A percentile compares a stretch with the other conserved stretches of the same genome.
phyloP scores from a whole-genome alignment of 1,140 invertebrate genomes.

The Scaptomyza pallida region DNA sequence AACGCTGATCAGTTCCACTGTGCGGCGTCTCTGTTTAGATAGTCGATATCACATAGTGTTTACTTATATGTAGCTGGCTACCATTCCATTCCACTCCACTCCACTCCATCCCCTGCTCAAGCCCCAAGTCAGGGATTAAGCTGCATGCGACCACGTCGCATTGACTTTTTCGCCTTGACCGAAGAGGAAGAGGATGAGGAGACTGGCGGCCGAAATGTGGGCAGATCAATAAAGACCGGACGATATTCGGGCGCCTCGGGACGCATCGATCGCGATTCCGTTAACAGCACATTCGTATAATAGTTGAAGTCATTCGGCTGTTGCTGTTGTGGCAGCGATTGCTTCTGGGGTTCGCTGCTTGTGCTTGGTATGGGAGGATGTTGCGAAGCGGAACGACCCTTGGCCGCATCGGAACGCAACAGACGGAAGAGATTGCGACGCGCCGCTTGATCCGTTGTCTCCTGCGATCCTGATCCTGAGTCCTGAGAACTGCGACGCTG shows the following conservation, averaged over 20 bases:
- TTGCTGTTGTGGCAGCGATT: neutral
- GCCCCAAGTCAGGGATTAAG: conserved; percentile 5
- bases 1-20: neutral
- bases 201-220: conserved; percentile 69
- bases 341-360: neutral
- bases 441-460: conserved; percentile 20
- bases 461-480: no score
- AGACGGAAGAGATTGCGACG: conserved; percentile 71
- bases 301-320: conserved; percentile 48
- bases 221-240: conserved; percentile 76
- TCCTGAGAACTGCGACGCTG: conserved; percentile 3
- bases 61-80: conserved; percentile 17
- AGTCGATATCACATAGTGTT: conserved; percentile 72
- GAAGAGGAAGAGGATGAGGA: conserved; percentile 7
- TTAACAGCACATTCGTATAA: conserved; percentile 68
- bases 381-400: conserved; percentile 45
- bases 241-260: conserved; percentile 73
- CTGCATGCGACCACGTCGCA: conserved; percentile 36
- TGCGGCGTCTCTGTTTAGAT: conserved; percentile 37
- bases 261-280: conserved; percentile 69
- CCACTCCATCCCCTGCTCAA: neutral
- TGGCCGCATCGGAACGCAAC: conserved; percentile 32
- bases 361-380: conserved; percentile 8
- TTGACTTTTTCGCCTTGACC: conserved; percentile 21
- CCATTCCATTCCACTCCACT: neutral